These are phyloP conservation scores for Antedon mediterranea DNA, from an alignment of 53 echinoderm and acorn worm species.

Conservation along the genomic window DNA sequence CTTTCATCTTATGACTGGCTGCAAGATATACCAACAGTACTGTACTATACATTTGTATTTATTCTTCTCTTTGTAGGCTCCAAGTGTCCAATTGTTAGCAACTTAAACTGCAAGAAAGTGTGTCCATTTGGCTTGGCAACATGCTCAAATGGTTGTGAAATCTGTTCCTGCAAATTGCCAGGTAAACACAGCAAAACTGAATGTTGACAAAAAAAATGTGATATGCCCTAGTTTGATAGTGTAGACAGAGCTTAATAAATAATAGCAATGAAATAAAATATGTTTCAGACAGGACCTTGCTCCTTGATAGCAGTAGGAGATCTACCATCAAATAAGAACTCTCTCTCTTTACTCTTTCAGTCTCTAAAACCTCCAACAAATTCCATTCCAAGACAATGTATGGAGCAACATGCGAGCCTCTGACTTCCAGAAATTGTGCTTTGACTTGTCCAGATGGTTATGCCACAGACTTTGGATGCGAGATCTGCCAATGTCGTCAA, in stretches of 20 bases:
- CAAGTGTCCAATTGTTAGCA: background rate
- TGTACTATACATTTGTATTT: background rate
- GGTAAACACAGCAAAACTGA: background rate
- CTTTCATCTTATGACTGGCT: too few species aligned
- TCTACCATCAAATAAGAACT: too few species aligned
- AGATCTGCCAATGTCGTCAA: constrained; percentile 20
- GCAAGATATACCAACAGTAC: too few species aligned
- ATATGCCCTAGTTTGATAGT: too few species aligned
- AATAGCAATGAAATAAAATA: too few species aligned
- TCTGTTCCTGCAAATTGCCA: constrained; percentile 29
- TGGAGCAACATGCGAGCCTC: constrained; percentile 14
- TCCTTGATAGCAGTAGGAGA: too few species aligned
- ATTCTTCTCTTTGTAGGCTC: background rate
- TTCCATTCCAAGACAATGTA: constrained; percentile 3
- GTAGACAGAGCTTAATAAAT: too few species aligned
- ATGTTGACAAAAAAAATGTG: too few species aligned
- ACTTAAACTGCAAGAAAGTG: constrained; percentile 18
- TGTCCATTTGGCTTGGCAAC: constrained; percentile 31
- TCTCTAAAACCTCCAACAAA: background rate
- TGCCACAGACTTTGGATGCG: constrained; percentile 34
- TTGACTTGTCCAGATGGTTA: constrained; percentile 26
- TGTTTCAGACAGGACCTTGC: too few species aligned
- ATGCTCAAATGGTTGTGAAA: constrained; percentile 10
- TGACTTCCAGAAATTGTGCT: constrained; percentile 14
- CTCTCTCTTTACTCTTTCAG: background rate